A percentile compares a stretch with the other conserved stretches of the same genome.
phyloP scores from a whole-genome alignment of 2,888 invertebrate genomes.

The Hypercompe scribonia region DNA sequence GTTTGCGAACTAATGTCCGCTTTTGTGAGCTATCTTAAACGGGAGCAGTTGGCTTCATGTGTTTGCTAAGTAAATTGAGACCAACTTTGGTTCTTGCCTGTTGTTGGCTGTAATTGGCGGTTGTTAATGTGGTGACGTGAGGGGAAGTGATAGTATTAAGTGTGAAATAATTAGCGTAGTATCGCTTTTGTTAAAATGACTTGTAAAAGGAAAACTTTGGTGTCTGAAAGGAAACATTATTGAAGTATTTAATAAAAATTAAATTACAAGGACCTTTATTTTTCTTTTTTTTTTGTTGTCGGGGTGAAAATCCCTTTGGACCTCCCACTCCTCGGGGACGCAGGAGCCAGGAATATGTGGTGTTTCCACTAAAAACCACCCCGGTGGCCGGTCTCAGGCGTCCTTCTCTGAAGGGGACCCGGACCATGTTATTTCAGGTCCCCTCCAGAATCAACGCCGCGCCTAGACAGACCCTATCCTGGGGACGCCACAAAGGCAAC shows the following conservation, averaged over 20 bases:
- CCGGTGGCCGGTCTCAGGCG: no score
- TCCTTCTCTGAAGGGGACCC: no score
- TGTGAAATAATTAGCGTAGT: not conserved
- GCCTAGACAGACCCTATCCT: no score
- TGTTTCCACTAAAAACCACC: no score
- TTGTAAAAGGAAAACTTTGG: not conserved
- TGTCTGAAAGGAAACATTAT: not conserved
- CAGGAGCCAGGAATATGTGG: no score
- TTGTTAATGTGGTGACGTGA: conserved; percentile 11
- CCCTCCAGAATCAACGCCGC: no score
- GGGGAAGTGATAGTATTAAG: not conserved
- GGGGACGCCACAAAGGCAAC: no score
- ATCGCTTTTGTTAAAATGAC: not conserved
- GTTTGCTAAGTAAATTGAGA: conserved; percentile 65
- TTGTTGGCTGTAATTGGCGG: conserved; percentile 51
- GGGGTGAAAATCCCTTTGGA: no score
- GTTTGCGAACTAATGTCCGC: conserved; percentile 67
- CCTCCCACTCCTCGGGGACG: no score
- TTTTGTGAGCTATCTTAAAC: conserved; percentile 64
- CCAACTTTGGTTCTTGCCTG: conserved; percentile 53
- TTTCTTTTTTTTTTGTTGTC: no score
- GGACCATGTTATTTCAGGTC: no score
- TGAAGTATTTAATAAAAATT: not conserved
- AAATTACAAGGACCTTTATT: no score
- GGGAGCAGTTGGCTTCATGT: conserved; percentile 62